Conservation (phyloP, 2,113 vertebrate genomes). For the Centropus bengalensis region DNA sequence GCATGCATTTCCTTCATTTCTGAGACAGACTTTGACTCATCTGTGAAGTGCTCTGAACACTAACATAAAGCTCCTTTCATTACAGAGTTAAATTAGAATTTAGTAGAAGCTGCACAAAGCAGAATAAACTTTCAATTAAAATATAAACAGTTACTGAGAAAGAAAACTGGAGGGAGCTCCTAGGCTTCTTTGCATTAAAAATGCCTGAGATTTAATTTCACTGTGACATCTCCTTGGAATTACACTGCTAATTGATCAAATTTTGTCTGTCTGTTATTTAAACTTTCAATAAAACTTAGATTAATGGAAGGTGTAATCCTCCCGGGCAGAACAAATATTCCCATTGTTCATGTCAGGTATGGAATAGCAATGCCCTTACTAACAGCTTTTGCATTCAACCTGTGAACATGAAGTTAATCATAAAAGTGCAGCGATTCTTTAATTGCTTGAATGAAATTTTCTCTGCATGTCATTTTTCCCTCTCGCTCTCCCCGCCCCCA, state of each 20-base stretch:
- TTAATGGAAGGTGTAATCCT: conserved; percentile 81
- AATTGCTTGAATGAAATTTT: conserved; percentile 67
- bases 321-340: conserved; percentile 79
- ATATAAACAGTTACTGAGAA: conserved; percentile 55
- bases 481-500: neutral
- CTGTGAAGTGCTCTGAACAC: neutral
- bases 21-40: neutral
- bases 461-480: conserved; percentile 40
- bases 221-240: conserved; percentile 77
- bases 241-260: conserved; percentile 80
- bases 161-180: conserved; percentile 69
- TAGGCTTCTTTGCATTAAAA: conserved; percentile 42
- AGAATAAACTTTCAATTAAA: conserved; percentile 78
- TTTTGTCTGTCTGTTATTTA: conserved; percentile 83
- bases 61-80: conserved; percentile 41
- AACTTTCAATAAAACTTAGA: conserved; percentile 82
- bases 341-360: conserved; percentile 73
- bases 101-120: conserved; percentile 65
- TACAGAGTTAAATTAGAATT: conserved; percentile 71
- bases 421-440: conserved; percentile 67
- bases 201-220: conserved; percentile 72
- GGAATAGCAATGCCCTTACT: conserved; percentile 69
- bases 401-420: conserved; percentile 68
- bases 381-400: conserved; percentile 68
- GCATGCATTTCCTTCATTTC: conserved; percentile 17